These are phyloP conservation scores for Rhinoderma darwinii DNA, from an alignment of 2,113 vertebrate genomes.

Conservation along the genomic window DNA sequence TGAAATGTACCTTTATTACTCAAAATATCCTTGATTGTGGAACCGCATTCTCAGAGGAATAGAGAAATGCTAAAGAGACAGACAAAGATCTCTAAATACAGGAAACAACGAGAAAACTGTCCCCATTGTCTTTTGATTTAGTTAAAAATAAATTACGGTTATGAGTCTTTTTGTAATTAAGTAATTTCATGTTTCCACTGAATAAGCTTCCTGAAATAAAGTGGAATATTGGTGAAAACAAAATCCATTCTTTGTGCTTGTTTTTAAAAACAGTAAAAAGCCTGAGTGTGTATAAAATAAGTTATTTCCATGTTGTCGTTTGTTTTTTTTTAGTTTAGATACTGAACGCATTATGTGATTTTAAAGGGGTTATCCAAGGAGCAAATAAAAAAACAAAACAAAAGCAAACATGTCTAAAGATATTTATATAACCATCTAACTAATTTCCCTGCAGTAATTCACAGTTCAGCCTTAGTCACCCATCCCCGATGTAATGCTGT, in stretches of 20 bases:
- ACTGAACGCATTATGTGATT: too few relatives aligned
- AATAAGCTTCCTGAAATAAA: not conserved
- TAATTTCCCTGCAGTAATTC: too few relatives aligned
- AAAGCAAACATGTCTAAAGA: too few relatives aligned
- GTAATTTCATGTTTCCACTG: not conserved
- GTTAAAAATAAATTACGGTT: not conserved
- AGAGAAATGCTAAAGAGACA: not conserved
- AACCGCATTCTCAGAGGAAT: constrained; percentile 17
- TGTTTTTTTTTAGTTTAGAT: too few relatives aligned
- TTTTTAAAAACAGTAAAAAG: not conserved
- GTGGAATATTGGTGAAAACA: not conserved
- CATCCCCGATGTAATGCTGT: too few relatives aligned
- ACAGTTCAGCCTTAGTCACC: too few relatives aligned
- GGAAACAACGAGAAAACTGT: constrained; percentile 20
- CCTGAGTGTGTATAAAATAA: too few relatives aligned
- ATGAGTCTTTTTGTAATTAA: constrained; percentile 24
- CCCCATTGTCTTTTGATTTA: constrained; percentile 22
- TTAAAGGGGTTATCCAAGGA: too few relatives aligned
- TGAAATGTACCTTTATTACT: constrained; percentile 45
- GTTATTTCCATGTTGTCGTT: too few relatives aligned
- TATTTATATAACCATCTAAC: too few relatives aligned
- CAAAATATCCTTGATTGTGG: constrained; percentile 29
- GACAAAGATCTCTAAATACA: constrained; percentile 26
- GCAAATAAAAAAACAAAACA: too few relatives aligned
- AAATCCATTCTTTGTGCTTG: not conserved